These are phyloP conservation scores for Stomatorhinus ivindoensis DNA, from an alignment of 2,113 vertebrate species.

Conservation along the genomic window DNA sequence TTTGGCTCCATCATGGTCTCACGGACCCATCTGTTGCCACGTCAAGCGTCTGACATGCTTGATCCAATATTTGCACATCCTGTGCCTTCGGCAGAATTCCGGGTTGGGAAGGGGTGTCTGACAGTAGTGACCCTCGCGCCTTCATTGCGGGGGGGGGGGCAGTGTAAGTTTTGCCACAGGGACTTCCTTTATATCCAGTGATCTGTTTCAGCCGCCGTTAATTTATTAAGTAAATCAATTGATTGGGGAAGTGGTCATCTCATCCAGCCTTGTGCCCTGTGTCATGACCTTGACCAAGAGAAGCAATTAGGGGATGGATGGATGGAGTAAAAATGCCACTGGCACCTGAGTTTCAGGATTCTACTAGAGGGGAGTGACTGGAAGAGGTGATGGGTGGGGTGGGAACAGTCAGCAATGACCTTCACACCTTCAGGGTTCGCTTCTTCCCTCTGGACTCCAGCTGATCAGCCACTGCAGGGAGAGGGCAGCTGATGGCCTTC, in stretches of 20 bases:
- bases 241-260: background rate
- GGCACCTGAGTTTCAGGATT: background rate
- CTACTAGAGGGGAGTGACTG: background rate
- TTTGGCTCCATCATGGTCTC: background rate
- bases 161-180: background rate
- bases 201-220: background rate
- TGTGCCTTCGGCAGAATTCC: background rate
- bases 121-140: background rate
- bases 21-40: background rate
- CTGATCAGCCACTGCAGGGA: background rate
- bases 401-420: background rate
- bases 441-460: background rate
- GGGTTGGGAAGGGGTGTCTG: background rate
- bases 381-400: background rate
- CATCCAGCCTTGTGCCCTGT: background rate
- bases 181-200: background rate
- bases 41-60: background rate
- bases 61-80: background rate
- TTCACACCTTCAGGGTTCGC: background rate
- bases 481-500: background rate
- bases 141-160: background rate
- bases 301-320: background rate
- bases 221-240: background rate
- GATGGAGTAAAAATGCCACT: background rate
- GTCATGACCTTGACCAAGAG: background rate